phyloP scores from a whole-genome alignment of 1,140 invertebrate genomes.

The Amphibalanus amphitrite region DNA sequence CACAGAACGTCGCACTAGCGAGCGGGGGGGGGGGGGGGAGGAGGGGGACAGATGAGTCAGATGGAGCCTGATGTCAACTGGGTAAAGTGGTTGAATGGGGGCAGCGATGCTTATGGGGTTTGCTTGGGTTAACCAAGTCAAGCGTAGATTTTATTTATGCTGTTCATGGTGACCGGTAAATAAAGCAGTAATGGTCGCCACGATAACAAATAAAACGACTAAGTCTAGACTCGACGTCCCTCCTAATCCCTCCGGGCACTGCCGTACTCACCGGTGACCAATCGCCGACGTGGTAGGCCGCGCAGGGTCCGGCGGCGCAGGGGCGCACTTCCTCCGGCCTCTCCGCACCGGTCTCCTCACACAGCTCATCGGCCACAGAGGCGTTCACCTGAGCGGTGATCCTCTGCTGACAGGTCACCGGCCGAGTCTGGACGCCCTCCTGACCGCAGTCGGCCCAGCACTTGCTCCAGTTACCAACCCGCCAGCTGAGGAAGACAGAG shows the following conservation, averaged over 20 bases:
- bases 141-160: too few species aligned
- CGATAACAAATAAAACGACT: too few species aligned
- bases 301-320: conserved; percentile 34
- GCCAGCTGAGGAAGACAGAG: conserved; percentile 38
- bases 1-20: conserved; percentile 68
- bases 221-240: too few species aligned
- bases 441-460: conserved; percentile 57
- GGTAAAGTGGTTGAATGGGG: background rate
- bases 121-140: too few species aligned
- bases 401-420: conserved; percentile 57
- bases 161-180: too few species aligned
- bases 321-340: background rate
- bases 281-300: conserved; percentile 59
- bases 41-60: too few species aligned
- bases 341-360: background rate
- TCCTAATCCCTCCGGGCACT: too few species aligned
- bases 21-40: conserved; percentile 1
- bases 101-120: background rate
- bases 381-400: conserved; percentile 29
- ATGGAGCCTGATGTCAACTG: too few species aligned
- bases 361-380: background rate
- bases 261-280: conserved; percentile 62
- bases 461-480: conserved; percentile 55
- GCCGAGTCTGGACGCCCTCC: conserved; percentile 38
- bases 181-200: too few species aligned